phyloP scores from a whole-genome alignment of 2,797 vertebrate genomes.

The Alfaro cultratus region DNA sequence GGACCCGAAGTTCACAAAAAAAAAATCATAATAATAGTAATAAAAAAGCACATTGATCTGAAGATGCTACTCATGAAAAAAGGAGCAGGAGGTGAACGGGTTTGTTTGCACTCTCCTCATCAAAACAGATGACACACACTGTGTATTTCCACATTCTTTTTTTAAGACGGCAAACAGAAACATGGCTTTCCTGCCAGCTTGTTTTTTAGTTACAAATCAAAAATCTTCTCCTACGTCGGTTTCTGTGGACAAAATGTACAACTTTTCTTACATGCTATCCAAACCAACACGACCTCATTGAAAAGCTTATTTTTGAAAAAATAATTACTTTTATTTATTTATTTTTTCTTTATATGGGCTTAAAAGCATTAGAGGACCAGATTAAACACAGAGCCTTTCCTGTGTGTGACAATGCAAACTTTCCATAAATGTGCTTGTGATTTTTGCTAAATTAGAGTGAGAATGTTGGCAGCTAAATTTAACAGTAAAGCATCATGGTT shows the following conservation, averaged over 20 bases:
- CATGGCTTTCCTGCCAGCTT: constrained; percentile 20
- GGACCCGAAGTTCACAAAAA: constrained; percentile 2
- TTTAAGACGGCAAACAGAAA: constrained; percentile 32
- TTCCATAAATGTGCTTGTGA: not conserved
- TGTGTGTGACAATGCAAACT: not conserved
- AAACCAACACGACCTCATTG: constrained; percentile 21
- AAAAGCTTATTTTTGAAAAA: constrained; percentile 20
- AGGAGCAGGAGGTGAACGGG: constrained; percentile 14
- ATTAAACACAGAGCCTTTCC: constrained; percentile 10
- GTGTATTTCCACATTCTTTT: constrained; percentile 20
- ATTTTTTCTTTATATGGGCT: not conserved
- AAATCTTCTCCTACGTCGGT: constrained; percentile 15
- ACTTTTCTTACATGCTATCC: constrained; percentile 11
- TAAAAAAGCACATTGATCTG: constrained; percentile 6
- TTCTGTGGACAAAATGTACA: constrained; percentile 20
- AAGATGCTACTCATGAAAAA: constrained; percentile 2
- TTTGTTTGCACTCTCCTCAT: constrained; percentile 23
- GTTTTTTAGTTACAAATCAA: constrained; percentile 35
- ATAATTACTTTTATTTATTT: not conserved
- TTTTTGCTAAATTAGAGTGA: not conserved
- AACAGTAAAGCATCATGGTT: not conserved
- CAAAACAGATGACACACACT: constrained; percentile 13
- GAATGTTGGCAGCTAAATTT: not conserved
- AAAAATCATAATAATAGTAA: not conserved
- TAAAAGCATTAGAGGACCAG: not conserved